Conservation (phyloP, 2,113 vertebrate genomes). For the Sebastes schlegelii region DNA sequence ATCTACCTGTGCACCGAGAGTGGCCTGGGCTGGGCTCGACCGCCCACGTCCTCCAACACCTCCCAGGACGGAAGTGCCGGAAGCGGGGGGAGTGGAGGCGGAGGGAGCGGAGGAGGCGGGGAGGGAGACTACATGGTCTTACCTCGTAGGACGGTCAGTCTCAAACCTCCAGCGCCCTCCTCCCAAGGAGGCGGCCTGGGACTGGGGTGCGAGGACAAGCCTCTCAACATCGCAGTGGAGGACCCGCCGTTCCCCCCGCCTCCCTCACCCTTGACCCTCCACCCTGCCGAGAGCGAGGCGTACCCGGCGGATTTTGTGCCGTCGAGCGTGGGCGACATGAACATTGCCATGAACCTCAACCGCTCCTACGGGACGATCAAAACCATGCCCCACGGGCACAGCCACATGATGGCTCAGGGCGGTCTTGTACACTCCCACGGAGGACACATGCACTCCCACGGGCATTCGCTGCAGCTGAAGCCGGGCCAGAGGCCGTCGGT, state of each 20-base stretch:
- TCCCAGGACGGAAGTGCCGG: constrained; percentile 78
- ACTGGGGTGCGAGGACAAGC: constrained; percentile 87
- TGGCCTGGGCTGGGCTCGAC: constrained; percentile 90
- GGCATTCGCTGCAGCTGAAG: constrained; percentile 94
- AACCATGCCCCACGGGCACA: constrained; percentile 80
- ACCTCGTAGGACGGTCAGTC: constrained; percentile 92
- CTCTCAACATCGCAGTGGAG: constrained; percentile 86
- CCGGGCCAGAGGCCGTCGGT: constrained; percentile 89
- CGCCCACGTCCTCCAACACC: constrained; percentile 77
- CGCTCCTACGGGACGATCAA: constrained; percentile 95
- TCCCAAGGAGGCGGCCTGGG: constrained; percentile 76
- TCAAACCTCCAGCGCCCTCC: constrained; percentile 87
- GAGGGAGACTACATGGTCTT: constrained; percentile 99
- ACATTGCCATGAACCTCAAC: constrained; percentile 91
- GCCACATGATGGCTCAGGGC: constrained; percentile 74
- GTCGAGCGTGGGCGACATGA: constrained; percentile 86
- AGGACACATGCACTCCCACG: constrained; percentile 81
- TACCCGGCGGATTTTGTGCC: constrained; percentile 91
- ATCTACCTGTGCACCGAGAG: constrained; percentile 96
- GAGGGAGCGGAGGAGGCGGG: constrained; percentile 74
- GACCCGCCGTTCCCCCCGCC: constrained; percentile 90
- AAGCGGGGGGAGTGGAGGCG: constrained; percentile 69
- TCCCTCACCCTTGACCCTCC: constrained; percentile 85
- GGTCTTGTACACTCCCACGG: constrained; percentile 77
- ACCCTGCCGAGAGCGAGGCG: constrained; percentile 86